phyloP scores from a whole-genome alignment of 2,797 vertebrate genomes.

The Chaetophractus vellerosus region DNA sequence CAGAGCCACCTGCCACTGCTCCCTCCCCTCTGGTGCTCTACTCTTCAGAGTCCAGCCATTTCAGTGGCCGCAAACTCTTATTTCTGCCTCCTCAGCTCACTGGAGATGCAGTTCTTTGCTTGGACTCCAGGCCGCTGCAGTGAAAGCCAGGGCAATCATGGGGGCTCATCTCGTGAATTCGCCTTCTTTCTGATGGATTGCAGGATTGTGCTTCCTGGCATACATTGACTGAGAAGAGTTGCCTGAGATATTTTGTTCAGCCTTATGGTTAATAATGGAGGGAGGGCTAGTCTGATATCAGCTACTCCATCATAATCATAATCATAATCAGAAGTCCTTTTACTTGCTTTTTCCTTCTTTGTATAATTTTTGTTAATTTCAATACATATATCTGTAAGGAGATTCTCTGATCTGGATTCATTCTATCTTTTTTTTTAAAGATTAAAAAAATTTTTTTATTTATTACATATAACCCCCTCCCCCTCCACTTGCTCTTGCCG shows the following conservation, averaged over 20 bases:
- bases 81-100: background rate
- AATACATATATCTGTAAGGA: background rate
- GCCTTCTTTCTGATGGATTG: background rate
- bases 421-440: background rate
- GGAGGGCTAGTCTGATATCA: background rate
- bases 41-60: background rate
- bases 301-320: background rate
- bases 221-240: background rate
- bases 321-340: background rate
- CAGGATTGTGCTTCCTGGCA: background rate
- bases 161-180: background rate
- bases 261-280: background rate
- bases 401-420: constrained; percentile 18
- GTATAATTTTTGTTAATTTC: background rate
- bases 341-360: too few species aligned
- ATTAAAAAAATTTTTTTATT: too few species aligned
- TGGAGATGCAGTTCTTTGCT: background rate
- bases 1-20: background rate
- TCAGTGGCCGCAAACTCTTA: background rate
- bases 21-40: background rate
- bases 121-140: background rate
- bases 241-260: background rate
- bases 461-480: too few species aligned
- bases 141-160: background rate
- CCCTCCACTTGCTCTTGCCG: too few species aligned